Evolutionary conservation across 2,797 vertebrate species (phyloP), one percentile per base, ranked within the genome.

Genomic region (Alfaro cultratus): DNA sequence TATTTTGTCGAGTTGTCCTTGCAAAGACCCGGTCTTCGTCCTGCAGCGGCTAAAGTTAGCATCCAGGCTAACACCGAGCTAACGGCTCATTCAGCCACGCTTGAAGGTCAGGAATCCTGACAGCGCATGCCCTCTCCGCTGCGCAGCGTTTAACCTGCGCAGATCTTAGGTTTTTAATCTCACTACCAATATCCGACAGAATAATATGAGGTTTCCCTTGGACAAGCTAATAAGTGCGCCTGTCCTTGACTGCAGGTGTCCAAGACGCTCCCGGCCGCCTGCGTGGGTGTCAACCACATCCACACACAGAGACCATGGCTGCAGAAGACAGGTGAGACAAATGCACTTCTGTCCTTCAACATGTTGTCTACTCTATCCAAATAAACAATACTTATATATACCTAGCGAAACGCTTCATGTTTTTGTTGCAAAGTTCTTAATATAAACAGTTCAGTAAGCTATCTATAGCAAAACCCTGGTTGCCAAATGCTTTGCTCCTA

Each of bases 261-360:
- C 83, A 98, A 97, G 93, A 95, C 97, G 75, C 79, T 99, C 13
- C 97, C 96, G 67, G 96, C 96, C 72, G 96, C 96, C 15, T 99
- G 98, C 85, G 91, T 99, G 85, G 97, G 97, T 85, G 93, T 96
- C 89, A 97, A 97, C 92, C 98, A 98, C 91, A 93, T 99, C 90
- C 98, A 99, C 94, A 97, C 95, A 67, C 96, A 96, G 75, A 96
- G 95, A 91, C 90, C 95, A 84, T 90, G 85, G 91, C 95, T 97
- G 90, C 97, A 98, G 94, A 99, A 99, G 93, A 97, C 96, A 0
- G 98, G 98, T 99, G 87, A 95, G 93, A 80, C 36, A 34, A 49
- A 75, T 77, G 83, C 12, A 64, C 26, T 23, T 57, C 78, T 67
- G 13, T 72, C 39, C 46, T 74, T 41, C 1, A 49, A 4, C 2